Conservation (phyloP, 2,797 vertebrate genomes). For the Heterohyrax brucei region DNA sequence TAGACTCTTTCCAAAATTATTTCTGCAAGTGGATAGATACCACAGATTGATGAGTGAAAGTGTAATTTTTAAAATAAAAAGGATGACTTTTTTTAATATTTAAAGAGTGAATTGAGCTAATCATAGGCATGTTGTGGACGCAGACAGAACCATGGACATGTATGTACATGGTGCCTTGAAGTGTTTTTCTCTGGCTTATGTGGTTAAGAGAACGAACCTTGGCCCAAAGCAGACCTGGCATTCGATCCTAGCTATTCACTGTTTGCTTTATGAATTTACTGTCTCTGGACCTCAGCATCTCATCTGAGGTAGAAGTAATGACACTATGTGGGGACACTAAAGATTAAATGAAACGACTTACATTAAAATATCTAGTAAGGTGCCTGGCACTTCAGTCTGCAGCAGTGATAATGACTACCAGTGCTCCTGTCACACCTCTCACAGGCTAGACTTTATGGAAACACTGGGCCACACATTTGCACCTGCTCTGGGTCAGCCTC, state of each 20-base stretch:
- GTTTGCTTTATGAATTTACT: background rate
- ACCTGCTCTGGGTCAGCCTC: background rate
- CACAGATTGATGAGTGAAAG: background rate
- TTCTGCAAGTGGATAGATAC: background rate
- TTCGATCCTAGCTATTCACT: background rate
- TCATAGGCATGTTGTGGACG: no score
- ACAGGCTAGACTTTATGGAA: background rate
- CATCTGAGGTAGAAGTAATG: background rate
- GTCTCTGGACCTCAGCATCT: background rate
- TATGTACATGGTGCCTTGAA: background rate
- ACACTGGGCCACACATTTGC: background rate
- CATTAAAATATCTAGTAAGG: background rate
- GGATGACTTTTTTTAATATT: background rate
- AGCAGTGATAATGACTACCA: background rate
- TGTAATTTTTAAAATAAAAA: background rate
- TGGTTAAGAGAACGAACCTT: background rate
- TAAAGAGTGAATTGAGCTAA: background rate
- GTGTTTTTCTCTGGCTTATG: background rate
- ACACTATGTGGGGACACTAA: background rate
- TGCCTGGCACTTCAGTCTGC: background rate
- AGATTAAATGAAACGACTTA: background rate
- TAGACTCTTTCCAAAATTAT: constrained; percentile 18
- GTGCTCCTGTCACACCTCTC: background rate
- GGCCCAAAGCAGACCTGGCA: background rate
- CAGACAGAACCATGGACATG: fast-evolving